Conservation (phyloP, 2,888 invertebrate species). For the Hydraecia micacea region DNA sequence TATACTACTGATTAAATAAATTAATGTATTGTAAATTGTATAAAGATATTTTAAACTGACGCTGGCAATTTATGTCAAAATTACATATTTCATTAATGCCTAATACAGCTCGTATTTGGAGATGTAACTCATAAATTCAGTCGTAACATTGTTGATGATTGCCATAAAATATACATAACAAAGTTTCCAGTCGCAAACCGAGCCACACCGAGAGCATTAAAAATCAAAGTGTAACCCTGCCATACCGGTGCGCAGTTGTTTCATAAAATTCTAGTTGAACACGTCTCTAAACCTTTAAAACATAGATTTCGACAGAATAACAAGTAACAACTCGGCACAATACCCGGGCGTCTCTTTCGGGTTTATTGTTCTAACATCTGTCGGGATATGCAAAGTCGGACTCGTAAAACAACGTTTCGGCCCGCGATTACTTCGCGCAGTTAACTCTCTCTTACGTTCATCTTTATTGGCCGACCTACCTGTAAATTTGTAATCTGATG, state of each 20-base stretch:
- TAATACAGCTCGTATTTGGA: constrained; percentile 53
- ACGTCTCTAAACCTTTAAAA: constrained; percentile 77
- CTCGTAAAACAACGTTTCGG: constrained; percentile 83
- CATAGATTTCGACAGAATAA: constrained; percentile 79
- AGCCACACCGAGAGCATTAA: constrained; percentile 64
- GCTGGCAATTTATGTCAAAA: constrained; percentile 26
- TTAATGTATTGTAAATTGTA: not conserved
- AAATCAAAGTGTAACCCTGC: constrained; percentile 67
- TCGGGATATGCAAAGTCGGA: constrained; percentile 86
- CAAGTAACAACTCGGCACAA: constrained; percentile 77
- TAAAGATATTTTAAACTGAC: constrained; percentile 16
- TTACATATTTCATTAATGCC: constrained; percentile 45
- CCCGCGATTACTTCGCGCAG: constrained; percentile 82
- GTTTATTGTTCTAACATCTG: constrained; percentile 87
- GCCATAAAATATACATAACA: constrained; percentile 63
- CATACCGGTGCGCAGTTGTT: constrained; percentile 67
- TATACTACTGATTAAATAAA: too few species aligned
- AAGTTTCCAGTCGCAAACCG: constrained; percentile 57
- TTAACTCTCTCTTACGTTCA: constrained; percentile 87
- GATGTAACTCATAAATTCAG: constrained; percentile 61
- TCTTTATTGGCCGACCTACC: constrained; percentile 86
- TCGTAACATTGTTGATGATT: constrained; percentile 65
- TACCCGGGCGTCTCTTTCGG: constrained; percentile 79
- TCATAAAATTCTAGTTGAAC: constrained; percentile 76
- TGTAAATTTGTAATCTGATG: constrained; percentile 85